Evolutionary conservation across 1,140 invertebrate species (phyloP).

Genomic region (Drosophila melanogaster): DNA sequence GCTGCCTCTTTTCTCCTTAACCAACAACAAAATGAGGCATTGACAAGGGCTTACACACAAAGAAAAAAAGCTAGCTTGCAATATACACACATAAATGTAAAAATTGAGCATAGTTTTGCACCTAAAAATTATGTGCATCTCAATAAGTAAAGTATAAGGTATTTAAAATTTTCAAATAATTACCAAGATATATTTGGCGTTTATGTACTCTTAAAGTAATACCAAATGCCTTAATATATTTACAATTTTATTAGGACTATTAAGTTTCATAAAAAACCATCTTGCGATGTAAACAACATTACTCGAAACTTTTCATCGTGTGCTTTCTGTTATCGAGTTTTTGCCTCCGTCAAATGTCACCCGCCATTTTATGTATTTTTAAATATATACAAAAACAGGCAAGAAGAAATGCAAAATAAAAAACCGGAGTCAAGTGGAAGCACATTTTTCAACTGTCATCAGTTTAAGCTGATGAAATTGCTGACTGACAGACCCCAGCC

Average conservation of each 20-base stretch:
- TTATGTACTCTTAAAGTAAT: no score
- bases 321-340: background rate
- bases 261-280: no score
- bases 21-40: constrained; percentile 5
- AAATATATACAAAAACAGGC: constrained; percentile 35
- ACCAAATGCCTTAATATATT: no score
- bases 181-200: no score
- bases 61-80: background rate
- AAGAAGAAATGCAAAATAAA: constrained; percentile 10
- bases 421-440: constrained; percentile 37
- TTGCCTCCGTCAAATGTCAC: constrained; percentile 59
- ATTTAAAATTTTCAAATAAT: no score
- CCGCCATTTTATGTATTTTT: constrained; percentile 65
- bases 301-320: background rate
- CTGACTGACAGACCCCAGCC: constrained; percentile 15
- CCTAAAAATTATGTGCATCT: no score
- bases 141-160: no score
- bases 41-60: background rate
- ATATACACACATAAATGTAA: background rate
- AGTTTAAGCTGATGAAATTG: constrained; percentile 67
- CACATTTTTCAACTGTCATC: constrained; percentile 74
- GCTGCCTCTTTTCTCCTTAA: background rate
- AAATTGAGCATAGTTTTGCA: background rate
- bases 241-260: no score
- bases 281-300: background rate